Evolutionary conservation across 1,140 invertebrate species (phyloP).

Genomic region (Stenopsyche tienmushanensis): DNA sequence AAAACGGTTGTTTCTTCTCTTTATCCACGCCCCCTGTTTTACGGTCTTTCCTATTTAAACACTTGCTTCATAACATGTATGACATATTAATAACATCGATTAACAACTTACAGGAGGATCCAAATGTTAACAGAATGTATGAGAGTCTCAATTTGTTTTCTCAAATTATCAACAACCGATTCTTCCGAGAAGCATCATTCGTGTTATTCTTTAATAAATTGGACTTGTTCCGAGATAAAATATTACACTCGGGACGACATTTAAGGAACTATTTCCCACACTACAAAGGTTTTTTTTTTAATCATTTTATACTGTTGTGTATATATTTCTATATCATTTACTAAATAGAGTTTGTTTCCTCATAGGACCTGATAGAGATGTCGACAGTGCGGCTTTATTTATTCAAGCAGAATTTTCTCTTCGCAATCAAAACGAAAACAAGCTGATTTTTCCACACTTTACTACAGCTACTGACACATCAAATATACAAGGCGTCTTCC

Average conservation of each 20-base stretch:
- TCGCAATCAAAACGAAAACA: conserved; percentile 58
- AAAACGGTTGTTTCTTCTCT: neutral
- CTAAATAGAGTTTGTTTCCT: no score
- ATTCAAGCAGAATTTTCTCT: conserved; percentile 65
- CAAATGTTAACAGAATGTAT: conserved; percentile 63
- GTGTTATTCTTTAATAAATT: conserved; percentile 73
- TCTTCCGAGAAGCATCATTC: conserved; percentile 64
- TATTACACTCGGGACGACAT: conserved; percentile 63
- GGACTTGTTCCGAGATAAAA: conserved; percentile 68
- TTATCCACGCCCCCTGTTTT: no score
- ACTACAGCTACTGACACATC: conserved; percentile 67
- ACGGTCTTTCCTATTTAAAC: no score
- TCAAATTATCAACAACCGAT: conserved; percentile 67
- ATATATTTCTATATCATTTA: no score
- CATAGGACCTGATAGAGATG: conserved; percentile 64
- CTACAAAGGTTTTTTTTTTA: conserved; percentile 53
- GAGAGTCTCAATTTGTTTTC: conserved; percentile 66
- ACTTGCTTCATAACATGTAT: no score
- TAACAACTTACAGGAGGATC: conserved; percentile 58
- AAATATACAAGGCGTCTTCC: conserved; percentile 63
- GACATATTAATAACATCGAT: no score
- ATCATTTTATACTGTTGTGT: no score
- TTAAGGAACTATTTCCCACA: conserved; percentile 61
- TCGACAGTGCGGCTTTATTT: conserved; percentile 63
- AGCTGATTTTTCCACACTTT: conserved; percentile 65